A percentile compares a stretch with the other conserved stretches of the same genome.
These are phyloP conservation scores for Andricus grossulariae DNA, from an alignment of 1,140 invertebrate species.

Conservation along the genomic window DNA sequence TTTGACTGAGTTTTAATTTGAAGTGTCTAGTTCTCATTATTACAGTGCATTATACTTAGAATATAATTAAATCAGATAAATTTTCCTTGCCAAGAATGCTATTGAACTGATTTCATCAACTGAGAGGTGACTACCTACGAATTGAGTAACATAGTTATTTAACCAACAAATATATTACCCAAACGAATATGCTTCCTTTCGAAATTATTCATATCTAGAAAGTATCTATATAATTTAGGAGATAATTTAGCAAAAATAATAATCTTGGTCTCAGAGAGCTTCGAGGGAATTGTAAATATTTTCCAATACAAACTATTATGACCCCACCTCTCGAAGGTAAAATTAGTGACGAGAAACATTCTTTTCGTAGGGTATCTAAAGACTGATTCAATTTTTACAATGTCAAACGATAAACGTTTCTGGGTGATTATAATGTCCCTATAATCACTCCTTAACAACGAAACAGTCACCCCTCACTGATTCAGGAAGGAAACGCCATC, in stretches of 20 bases:
- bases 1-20: too few relatives aligned
- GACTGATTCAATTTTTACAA: slow-evolving; percentile 13
- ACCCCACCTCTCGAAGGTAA: neutral
- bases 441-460: slow-evolving; percentile 16
- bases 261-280: too few relatives aligned
- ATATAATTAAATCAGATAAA: neutral
- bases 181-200: neutral
- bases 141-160: slow-evolving; percentile 7
- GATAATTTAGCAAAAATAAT: too few relatives aligned
- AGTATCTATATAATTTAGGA: too few relatives aligned
- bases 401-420: slow-evolving; percentile 12
- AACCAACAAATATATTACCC: neutral
- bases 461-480: slow-evolving; percentile 36
- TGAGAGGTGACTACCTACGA: neutral
- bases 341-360: neutral
- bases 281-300: neutral
- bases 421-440: slow-evolving; percentile 22
- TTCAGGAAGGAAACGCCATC: slow-evolving; percentile 54
- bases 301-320: neutral
- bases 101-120: slow-evolving; percentile 1
- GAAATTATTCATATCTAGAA: neutral
- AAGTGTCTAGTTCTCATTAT: too few relatives aligned
- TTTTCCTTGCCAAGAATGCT: slow-evolving; percentile 4
- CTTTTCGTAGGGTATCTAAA: neutral
- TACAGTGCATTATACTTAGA: neutral